Conservation (phyloP, 2,888 invertebrate species). For the Lasioglossum leucozonium region DNA sequence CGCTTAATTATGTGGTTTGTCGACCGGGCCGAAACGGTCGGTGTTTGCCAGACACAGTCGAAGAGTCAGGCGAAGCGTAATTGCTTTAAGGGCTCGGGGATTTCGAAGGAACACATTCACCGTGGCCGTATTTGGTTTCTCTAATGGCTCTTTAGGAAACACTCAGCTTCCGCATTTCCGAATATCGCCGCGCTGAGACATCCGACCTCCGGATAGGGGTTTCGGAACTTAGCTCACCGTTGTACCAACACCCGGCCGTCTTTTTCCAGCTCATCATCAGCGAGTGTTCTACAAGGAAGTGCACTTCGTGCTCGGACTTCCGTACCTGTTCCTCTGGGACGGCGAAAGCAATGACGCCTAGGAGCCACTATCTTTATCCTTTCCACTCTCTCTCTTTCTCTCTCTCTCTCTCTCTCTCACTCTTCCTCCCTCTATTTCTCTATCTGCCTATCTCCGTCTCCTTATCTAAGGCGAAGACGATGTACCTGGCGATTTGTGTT, state of each 20-base stretch:
- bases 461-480: conserved; percentile 20
- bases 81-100: conserved; percentile 7
- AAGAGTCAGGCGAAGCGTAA: conserved; percentile 2
- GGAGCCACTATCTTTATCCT: not conserved
- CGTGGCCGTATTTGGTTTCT: conserved; percentile 6
- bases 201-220: conserved; percentile 42
- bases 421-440: not conserved
- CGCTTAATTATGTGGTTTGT: conserved; percentile 3
- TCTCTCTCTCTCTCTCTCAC: not conserved
- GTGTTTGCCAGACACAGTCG: not conserved
- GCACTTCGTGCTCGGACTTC: conserved; percentile 76
- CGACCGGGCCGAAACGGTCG: not conserved
- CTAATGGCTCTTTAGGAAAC: conserved; percentile 45
- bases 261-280: conserved; percentile 63
- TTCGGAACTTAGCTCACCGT: conserved; percentile 47
- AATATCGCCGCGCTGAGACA: conserved; percentile 63
- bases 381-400: not conserved
- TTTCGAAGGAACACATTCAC: not conserved
- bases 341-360: conserved; percentile 23
- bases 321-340: conserved; percentile 56
- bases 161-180: conserved; percentile 53
- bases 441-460: not conserved
- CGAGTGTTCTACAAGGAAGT: conserved; percentile 75
- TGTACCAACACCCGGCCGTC: conserved; percentile 32
- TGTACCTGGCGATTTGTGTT: conserved; percentile 38